These are phyloP conservation scores for Leucophenga montana DNA, from an alignment of 2,888 invertebrate species.

Conservation along the genomic window DNA sequence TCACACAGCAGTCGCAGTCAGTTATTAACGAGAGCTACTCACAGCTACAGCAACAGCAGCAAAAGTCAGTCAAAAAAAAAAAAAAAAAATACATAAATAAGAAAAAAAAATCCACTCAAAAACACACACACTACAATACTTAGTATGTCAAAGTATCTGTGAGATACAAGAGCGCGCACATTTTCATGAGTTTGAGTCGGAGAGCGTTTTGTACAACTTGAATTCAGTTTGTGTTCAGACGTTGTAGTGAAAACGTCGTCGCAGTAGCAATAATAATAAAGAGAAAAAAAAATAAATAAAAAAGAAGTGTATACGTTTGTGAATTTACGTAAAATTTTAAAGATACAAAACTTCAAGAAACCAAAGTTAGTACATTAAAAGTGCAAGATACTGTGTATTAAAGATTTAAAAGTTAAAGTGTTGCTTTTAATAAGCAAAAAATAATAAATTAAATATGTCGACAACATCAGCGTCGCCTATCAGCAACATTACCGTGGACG, in stretches of 20 bases:
- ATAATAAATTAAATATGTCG: conserved; percentile 68
- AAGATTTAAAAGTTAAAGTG: conserved; percentile 29
- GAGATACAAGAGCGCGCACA: conserved; percentile 29
- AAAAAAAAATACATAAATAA: conserved; percentile 19
- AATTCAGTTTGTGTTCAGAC: conserved; percentile 68
- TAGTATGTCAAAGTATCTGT: not conserved
- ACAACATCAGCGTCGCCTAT: conserved; percentile 72
- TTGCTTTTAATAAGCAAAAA: conserved; percentile 31
- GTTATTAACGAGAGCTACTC: conserved; percentile 71
- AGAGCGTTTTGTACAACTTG: conserved; percentile 53
- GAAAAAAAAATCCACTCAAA: conserved; percentile 15
- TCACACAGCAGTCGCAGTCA: conserved; percentile 67
- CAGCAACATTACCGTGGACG: conserved; percentile 73
- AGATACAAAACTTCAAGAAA: conserved; percentile 28
- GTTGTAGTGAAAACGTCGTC: conserved; percentile 63
- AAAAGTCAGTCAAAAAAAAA: conserved; percentile 50
- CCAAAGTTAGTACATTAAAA: conserved; percentile 42
- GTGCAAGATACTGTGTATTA: conserved; percentile 37
- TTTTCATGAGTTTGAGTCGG: conserved; percentile 68
- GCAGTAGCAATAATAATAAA: no score
- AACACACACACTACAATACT: conserved; percentile 22
- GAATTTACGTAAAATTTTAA: conserved; percentile 27
- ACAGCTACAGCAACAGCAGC: conserved; percentile 56
- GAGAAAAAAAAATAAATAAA: not conserved
- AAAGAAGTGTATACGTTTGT: conserved; percentile 19